phyloP scores from a whole-genome alignment of 2,888 invertebrate species.

The Malthinus seriepunctatus region DNA sequence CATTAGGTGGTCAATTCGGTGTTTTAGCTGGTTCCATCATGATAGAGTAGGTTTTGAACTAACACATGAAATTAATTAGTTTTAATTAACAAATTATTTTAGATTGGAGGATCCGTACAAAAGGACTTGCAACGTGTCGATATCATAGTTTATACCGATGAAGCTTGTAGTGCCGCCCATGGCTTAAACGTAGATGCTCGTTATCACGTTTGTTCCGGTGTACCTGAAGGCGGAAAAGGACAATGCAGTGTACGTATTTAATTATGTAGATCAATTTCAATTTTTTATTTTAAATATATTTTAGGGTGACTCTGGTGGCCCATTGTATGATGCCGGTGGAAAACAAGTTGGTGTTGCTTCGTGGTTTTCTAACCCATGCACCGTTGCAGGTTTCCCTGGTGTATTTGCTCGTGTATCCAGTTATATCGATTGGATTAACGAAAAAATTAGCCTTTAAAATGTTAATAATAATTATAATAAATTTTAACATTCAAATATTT shows the following conservation, averaged over 20 bases:
- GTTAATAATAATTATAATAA: too few relatives aligned
- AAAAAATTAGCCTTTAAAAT: neutral
- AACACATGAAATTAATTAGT: too few relatives aligned
- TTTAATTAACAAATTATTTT: neutral
- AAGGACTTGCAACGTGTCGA: constrained; percentile 49
- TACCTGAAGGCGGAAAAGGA: constrained; percentile 34
- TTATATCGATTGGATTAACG: constrained; percentile 43
- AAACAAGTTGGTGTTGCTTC: constrained; percentile 54
- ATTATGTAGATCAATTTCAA: too few relatives aligned
- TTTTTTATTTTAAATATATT: too few relatives aligned
- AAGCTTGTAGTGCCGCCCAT: constrained; percentile 11
- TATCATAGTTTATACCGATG: constrained; percentile 47
- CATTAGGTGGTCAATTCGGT: constrained; percentile 30
- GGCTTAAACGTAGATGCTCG: neutral
- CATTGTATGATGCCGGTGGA: constrained; percentile 45
- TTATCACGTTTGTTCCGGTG: constrained; percentile 50
- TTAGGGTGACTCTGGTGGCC: constrained; percentile 50
- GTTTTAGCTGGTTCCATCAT: constrained; percentile 36
- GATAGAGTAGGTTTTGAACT: constrained; percentile 41
- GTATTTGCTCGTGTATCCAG: constrained; percentile 53
- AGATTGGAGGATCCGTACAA: constrained; percentile 44
- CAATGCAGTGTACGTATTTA: constrained; percentile 17
- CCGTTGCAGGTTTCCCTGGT: constrained; percentile 52
- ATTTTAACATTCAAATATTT: too few relatives aligned
- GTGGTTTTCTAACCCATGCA: constrained; percentile 55